A percentile compares a stretch with the other conserved stretches of the same genome.
Evolutionary conservation across 1,140 invertebrate species (phyloP).

Genomic region (Trigoniulus corallinus): DNA sequence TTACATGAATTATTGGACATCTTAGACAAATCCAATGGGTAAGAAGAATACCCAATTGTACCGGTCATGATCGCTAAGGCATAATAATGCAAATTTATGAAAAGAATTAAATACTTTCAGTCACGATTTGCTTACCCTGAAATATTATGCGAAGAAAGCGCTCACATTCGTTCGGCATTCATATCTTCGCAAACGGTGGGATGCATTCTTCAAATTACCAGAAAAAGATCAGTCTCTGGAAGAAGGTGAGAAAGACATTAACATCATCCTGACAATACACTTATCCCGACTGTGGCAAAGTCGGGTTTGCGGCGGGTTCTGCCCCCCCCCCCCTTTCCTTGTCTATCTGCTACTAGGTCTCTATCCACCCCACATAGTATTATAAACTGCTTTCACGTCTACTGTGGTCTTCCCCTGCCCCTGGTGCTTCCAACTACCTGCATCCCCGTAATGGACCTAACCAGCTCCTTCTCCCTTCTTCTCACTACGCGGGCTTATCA

Average conservation of each 20-base stretch:
- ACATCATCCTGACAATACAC: neutral
- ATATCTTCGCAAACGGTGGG: conserved; percentile 29
- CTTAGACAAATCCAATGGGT: conserved; percentile 21
- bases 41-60: neutral
- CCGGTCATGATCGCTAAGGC: neutral
- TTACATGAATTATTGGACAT: conserved; percentile 27
- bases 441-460: conserved; percentile 44
- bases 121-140: conserved; percentile 35
- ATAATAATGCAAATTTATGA: neutral
- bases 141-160: conserved; percentile 39
- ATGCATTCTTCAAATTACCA: conserved; percentile 23
- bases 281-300: too few species aligned
- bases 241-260: conserved; percentile 21
- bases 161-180: conserved; percentile 31
- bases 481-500: conserved; percentile 30
- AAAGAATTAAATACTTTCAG: conserved; percentile 23
- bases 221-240: conserved; percentile 30
- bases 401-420: too few species aligned
- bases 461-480: conserved; percentile 28
- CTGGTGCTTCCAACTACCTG: too few species aligned
- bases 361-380: conserved; percentile 4
- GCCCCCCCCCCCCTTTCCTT: too few species aligned
- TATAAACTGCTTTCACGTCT: conserved; percentile 32
- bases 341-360: too few species aligned
- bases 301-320: too few species aligned